Evolutionary conservation across 2,113 vertebrate species (phyloP).

Genomic region (Athene noctua): DNA sequence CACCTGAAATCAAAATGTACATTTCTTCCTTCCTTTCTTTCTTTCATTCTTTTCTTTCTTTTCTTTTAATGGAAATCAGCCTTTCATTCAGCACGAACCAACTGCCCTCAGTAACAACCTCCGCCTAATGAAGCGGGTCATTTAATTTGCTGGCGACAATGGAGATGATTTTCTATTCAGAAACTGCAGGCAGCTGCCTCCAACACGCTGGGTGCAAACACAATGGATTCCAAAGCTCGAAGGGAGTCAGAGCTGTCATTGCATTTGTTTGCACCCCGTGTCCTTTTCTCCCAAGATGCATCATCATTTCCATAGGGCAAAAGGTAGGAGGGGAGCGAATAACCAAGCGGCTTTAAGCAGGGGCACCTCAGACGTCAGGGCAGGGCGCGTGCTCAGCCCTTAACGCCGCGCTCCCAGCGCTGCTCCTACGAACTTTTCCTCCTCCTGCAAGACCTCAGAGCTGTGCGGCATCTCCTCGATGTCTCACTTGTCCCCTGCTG

Average conservation of each 20-base stretch:
- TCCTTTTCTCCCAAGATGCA: neutral
- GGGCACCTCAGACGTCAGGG: neutral
- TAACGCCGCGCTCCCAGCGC: fast-evolving
- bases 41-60: neutral
- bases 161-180: slow-evolving; percentile 57
- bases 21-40: slow-evolving; percentile 3
- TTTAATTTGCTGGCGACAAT: slow-evolving; percentile 66
- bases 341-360: neutral
- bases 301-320: neutral
- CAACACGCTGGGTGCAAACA: neutral
- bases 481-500: neutral
- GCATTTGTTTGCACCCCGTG: neutral
- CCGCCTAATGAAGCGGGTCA: slow-evolving; percentile 54
- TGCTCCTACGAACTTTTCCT: fast-evolving
- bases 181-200: slow-evolving; percentile 61
- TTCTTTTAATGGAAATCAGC: slow-evolving; percentile 66
- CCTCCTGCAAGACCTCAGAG: neutral
- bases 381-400: neutral
- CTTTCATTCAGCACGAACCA: slow-evolving; percentile 40
- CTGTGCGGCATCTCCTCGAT: neutral
- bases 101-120: slow-evolving; percentile 58
- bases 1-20: slow-evolving; percentile 9
- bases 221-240: slow-evolving; percentile 52
- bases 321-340: neutral
- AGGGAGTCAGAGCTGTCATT: neutral